Conservation (phyloP, 1,140 invertebrate species). For the Anoplophora glabripennis region DNA sequence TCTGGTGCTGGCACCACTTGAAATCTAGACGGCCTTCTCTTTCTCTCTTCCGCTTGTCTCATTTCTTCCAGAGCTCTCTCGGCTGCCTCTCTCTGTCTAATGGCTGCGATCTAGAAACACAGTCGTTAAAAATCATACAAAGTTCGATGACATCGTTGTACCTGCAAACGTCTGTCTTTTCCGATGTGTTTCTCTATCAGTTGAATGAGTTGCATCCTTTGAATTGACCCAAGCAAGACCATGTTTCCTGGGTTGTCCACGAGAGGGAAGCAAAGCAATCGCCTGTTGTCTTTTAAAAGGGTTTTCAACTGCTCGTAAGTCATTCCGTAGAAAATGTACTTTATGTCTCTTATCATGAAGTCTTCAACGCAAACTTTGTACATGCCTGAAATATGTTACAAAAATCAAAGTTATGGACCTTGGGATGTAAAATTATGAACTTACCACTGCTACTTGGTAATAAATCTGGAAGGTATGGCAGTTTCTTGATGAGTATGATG, state of each 20-base stretch:
- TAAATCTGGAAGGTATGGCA: slow-evolving; percentile 93
- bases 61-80: slow-evolving; percentile 61
- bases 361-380: slow-evolving; percentile 94
- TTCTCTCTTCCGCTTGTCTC: slow-evolving; percentile 51
- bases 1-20: slow-evolving; percentile 70
- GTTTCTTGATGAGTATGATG: slow-evolving; percentile 95
- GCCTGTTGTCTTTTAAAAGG: slow-evolving; percentile 65
- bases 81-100: slow-evolving; percentile 63
- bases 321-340: slow-evolving; percentile 89
- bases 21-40: slow-evolving; percentile 62
- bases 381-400: slow-evolving; percentile 52
- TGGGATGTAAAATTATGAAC: not conserved
- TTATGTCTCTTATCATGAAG: slow-evolving; percentile 91
- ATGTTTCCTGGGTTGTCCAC: slow-evolving; percentile 88
- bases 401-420: not conserved
- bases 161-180: slow-evolving; percentile 72
- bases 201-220: slow-evolving; percentile 83
- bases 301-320: slow-evolving; percentile 83
- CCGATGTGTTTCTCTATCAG: slow-evolving; percentile 86
- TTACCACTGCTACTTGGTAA: slow-evolving; percentile 73
- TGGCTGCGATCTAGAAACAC: slow-evolving; percentile 55
- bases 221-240: slow-evolving; percentile 92
- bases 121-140: not conserved
- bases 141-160: not conserved
- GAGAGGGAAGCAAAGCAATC: slow-evolving; percentile 79